Percentiles rank a stretch among this genome's conserved stretches.
Conservation (phyloP, 2,113 vertebrate species). For the Pachypanchax playfairii region DNA sequence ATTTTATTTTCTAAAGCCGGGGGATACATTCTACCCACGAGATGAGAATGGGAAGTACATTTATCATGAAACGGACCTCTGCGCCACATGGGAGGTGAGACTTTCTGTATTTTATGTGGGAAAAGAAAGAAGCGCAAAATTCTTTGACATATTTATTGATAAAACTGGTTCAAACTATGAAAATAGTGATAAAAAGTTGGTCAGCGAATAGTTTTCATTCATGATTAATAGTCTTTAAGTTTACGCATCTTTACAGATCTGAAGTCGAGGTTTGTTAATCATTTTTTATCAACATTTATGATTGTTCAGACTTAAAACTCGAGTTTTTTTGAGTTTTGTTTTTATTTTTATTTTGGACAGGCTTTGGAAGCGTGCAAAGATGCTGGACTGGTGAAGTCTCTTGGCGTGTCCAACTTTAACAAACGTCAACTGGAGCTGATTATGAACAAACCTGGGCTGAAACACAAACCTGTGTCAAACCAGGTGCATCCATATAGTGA, state of each 20-base stretch:
- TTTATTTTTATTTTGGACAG: conserved; percentile 57
- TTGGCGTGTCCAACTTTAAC: conserved; percentile 95
- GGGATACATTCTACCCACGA: conserved; percentile 81
- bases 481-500: conserved; percentile 83
- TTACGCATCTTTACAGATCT: background rate
- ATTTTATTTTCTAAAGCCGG: conserved; percentile 81
- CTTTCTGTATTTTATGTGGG: too few relatives aligned
- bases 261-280: background rate
- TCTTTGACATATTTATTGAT: background rate
- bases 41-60: conserved; percentile 86
- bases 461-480: conserved; percentile 90
- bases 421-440: conserved; percentile 91
- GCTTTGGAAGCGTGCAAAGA: conserved; percentile 94
- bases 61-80: conserved; percentile 86
- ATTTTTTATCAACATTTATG: background rate
- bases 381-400: conserved; percentile 89
- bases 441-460: conserved; percentile 91
- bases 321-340: background rate
- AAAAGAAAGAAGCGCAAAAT: too few relatives aligned
- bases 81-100: conserved; percentile 94
- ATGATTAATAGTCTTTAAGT: background rate
- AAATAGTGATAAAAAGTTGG: background rate
- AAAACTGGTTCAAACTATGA: background rate
- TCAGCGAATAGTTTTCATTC: background rate
- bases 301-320: conserved; percentile 3